phyloP scores from a whole-genome alignment of 2,888 invertebrate species.

The Drosophila fulvimacula region DNA sequence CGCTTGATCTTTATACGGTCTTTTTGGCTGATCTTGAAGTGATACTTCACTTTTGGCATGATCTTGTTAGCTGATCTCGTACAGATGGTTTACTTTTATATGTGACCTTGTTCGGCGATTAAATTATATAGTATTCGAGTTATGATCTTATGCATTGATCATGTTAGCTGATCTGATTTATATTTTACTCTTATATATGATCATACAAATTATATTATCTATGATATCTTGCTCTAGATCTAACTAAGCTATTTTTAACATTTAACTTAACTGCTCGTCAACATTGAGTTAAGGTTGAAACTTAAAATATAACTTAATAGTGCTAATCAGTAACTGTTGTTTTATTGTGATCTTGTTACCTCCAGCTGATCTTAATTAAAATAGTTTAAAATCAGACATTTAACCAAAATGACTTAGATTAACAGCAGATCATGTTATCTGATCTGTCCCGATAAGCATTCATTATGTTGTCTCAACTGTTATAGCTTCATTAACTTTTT shows the following conservation, averaged over 20 bases:
- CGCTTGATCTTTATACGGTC: neutral
- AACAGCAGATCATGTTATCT: neutral
- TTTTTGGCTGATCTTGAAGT: neutral
- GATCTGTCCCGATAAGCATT: neutral
- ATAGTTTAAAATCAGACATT: neutral
- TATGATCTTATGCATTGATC: too few relatives aligned
- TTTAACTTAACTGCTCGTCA: neutral
- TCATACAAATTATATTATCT: too few relatives aligned
- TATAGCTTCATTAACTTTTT: too few relatives aligned
- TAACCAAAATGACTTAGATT: neutral
- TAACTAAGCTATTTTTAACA: too few relatives aligned
- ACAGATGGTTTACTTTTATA: too few relatives aligned
- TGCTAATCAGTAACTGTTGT: neutral
- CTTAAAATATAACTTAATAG: neutral
- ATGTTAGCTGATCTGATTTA: too few relatives aligned
- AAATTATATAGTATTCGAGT: too few relatives aligned
- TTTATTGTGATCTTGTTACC: neutral
- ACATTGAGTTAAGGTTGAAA: neutral
- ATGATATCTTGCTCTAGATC: too few relatives aligned
- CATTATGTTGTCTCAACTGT: neutral
- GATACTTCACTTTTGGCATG: neutral
- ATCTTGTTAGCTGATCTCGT: neutral
- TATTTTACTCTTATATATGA: too few relatives aligned
- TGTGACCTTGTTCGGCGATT: too few relatives aligned
- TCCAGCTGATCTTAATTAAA: neutral